These are phyloP conservation scores for Meloidogyne floridensis DNA, from an alignment of 1,140 invertebrate species.

Conservation along the genomic window DNA sequence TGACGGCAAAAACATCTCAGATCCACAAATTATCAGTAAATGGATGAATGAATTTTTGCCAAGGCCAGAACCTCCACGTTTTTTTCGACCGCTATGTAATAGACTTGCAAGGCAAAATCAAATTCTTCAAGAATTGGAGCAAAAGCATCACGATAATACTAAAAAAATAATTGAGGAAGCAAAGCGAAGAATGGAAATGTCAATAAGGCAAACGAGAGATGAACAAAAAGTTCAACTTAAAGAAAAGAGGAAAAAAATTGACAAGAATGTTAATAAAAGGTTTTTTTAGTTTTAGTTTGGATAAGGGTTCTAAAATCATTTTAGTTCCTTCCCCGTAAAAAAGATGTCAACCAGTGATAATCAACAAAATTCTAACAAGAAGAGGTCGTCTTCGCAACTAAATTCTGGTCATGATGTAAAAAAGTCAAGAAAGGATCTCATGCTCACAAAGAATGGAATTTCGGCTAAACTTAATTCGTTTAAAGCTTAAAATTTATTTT, in stretches of 20 bases:
- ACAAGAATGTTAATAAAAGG: not conserved
- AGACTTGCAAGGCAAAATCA: slow-evolving; percentile 15
- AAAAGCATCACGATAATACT: not conserved
- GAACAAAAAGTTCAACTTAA: slow-evolving; percentile 16
- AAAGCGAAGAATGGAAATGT: slow-evolving; percentile 14
- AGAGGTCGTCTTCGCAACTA: not conserved
- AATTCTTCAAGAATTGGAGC: slow-evolving; percentile 14
- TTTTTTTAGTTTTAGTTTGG: not conserved
- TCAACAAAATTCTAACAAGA: not conserved
- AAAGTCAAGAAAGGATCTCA: not conserved
- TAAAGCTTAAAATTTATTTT: not conserved
- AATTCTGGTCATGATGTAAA: not conserved
- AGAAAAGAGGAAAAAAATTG: not conserved
- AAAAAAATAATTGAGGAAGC: not conserved
- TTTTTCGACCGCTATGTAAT: slow-evolving; percentile 21
- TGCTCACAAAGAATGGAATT: not conserved
- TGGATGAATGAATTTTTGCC: slow-evolving; percentile 21
- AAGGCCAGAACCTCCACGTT: slow-evolving; percentile 27
- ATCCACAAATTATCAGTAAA: slow-evolving; percentile 16
- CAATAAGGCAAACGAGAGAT: slow-evolving; percentile 24
- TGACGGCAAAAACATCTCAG: slow-evolving; percentile 1
- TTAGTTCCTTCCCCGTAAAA: not conserved
- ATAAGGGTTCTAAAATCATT: not conserved
- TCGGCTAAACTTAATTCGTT: not conserved
- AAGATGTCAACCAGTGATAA: not conserved